Evolutionary conservation across 2,113 vertebrate species (phyloP), one percentile per base, ranked within the genome.

Genomic region (Psilopsiagon aurifrons): DNA sequence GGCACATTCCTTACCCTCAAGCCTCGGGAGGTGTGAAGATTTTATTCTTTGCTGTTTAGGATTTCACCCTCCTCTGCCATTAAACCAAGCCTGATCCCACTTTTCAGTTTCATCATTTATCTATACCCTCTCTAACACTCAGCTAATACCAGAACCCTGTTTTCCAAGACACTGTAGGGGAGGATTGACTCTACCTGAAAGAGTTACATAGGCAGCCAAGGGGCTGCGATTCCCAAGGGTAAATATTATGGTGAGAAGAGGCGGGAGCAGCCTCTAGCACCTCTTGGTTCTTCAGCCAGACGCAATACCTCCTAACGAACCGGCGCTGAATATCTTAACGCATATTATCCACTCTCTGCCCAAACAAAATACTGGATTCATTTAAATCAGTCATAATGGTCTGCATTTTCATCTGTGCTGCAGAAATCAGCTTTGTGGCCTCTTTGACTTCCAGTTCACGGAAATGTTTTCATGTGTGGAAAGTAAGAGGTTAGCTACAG

Each of bases 281-380:
- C 13, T 88, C 64, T 74, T 84, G 41, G 5, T 63, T 84, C 33
- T 88, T 57, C 43, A 37, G 9, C 14, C 49, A 74, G 54, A 70
- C 39, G n/a, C 46, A 91, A 13, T 59, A 7, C 6, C 10, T 1
- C n/a, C 51, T 87, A 33, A 28, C 39, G 16, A 80, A 31, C 3
- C 60, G 17, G 8, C 16, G 44, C 33, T 8, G 62, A 75, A 76
- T 59, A 75, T 60, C 25, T 59, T 54, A 25, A 29, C 28, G 28
- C 8, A 3, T 78, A 91, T 87, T 68, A 60, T 31, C 35, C 43
- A 76, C 33, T 17, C 22, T 19, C 37, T 57, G 17, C 19, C 71
- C 80, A 37, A 59, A 67, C 1, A 0, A 71, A 71, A 37, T 11
- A 2, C 33, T 57, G 23, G 24, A 37, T 49, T 80, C 7, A 0